phyloP scores from a whole-genome alignment of 2,113 vertebrate genomes.

The Otis tarda region DNA sequence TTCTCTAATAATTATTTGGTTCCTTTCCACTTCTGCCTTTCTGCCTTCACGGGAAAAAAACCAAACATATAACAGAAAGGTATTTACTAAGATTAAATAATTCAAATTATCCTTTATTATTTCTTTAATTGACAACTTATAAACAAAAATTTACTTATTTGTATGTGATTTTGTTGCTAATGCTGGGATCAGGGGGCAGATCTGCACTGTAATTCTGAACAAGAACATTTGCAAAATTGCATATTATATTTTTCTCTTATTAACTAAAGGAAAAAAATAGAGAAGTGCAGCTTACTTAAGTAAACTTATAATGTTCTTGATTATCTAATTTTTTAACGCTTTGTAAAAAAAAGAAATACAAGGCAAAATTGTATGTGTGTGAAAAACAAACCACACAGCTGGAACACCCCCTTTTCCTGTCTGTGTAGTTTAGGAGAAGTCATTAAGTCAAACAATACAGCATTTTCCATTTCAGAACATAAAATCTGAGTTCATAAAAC shows the following conservation, averaged over 20 bases:
- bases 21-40: neutral
- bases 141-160: neutral
- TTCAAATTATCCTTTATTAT: neutral
- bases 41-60: neutral
- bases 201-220: neutral
- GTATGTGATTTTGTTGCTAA: neutral
- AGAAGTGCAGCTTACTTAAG: neutral
- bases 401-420: slow-evolving; percentile 22
- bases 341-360: neutral
- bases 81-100: neutral
- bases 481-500: neutral
- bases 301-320: neutral
- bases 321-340: neutral
- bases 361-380: neutral
- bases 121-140: neutral
- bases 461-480: neutral
- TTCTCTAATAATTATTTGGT: neutral
- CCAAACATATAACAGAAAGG: neutral
- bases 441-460: neutral
- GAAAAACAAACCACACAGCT: neutral
- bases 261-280: neutral
- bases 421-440: neutral
- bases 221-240: neutral
- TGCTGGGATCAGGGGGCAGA: neutral
- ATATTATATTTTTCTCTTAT: neutral